Evolutionary conservation across 2,888 invertebrate species (phyloP), one percentile per base, ranked within the genome.

Genomic region (Eupithecia exiguata): DNA sequence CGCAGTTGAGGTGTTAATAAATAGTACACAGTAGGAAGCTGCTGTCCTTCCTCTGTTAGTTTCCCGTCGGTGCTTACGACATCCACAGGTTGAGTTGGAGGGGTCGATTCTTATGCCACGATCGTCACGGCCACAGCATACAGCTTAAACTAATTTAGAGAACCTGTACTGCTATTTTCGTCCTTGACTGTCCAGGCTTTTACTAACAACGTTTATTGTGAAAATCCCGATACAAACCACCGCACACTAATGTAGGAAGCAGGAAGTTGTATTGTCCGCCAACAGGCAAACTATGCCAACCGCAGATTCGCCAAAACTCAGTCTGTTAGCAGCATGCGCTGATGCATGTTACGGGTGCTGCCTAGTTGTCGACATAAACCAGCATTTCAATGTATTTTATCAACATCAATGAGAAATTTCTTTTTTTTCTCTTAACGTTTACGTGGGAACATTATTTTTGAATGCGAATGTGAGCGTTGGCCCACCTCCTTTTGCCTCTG

Each of bases 271-370:
- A 70, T 46, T 61, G 70, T 38, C 58, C 36, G 49, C 49, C 68
- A 21, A 70, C 68, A 63, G 68, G 46, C 72, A 63, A 72, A 75
- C 68, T 73, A 68, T 40, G 46, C 69, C 21, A 72, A 72, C 76
- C 74, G 68, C 76, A 76, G 70, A 76, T 73, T 65, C 49, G 58
- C 74, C 71, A 70, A 78, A 74, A 72, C 70, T 70, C 72, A 36
- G 72, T 68, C 70, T 36, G 68, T 68, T 58, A 75, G 75, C 74
- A 77, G 70, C 70, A 70, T 74, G 36, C 66, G 43, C 30, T 36
- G 38, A 71, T 62, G 62, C 62, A 62, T 62, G 30, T 35, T 61
- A 58, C 16, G 62, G 62, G 14, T 62, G 62, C 16, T 35, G 18
- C 18, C 16, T 35, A 30, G 18, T 7, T 62, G 12, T 62, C 30